Base-by-base conservation (phyloP, 1,140 invertebrate species). In the Aphaenogaster rudis region DNA sequence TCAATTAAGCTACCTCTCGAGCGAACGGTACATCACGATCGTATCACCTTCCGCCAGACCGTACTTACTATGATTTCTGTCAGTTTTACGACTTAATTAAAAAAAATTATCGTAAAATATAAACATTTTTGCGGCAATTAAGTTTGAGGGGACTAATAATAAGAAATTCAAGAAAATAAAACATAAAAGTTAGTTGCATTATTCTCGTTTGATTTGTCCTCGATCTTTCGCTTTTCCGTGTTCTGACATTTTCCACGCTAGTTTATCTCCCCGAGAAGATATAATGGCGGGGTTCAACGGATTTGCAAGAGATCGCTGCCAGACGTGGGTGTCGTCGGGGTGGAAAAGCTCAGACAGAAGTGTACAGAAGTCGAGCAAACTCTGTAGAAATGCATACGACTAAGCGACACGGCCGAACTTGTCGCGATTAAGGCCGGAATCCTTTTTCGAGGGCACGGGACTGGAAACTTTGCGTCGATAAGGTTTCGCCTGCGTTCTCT, bases 401-500 rank as follows among this genome's bases (percentile, higher is more conserved):
- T 17, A 52, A 21, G 63, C 63, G 50, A 67, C 45, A 17, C 11
- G 61, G 45, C 28, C 28, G 17, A 67, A 71, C 45, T 52, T 13
- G 28, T 28, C 17, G 57, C 77, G 63, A 67, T 80, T 54, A 54
- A 80, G 13, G 50, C 50, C 66, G 66, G 21, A 21, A 57, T 11
- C 9, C 39, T 81, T 81, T 81, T 81, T 81, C 66, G 50, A 7
- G 39, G 21, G 50, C 50, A 81, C 36, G 36, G 28, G n/a, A 8
- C 36, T 72, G 50, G 66, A 72, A 81, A 81, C 21, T 81, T 81
- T 13, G 36, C 36, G 15, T 57, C 67, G 79, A 81, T 81, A 72
- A 28, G 50, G 3, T 69, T 28, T 72, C n/a, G 48, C 48, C 1
- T 28, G 48, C 66, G 36, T 57, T 81, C 39, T 69, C 45, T 2